Evolutionary conservation across 2,888 invertebrate species (phyloP).

Genomic region (Tetanocera ferruginea): DNA sequence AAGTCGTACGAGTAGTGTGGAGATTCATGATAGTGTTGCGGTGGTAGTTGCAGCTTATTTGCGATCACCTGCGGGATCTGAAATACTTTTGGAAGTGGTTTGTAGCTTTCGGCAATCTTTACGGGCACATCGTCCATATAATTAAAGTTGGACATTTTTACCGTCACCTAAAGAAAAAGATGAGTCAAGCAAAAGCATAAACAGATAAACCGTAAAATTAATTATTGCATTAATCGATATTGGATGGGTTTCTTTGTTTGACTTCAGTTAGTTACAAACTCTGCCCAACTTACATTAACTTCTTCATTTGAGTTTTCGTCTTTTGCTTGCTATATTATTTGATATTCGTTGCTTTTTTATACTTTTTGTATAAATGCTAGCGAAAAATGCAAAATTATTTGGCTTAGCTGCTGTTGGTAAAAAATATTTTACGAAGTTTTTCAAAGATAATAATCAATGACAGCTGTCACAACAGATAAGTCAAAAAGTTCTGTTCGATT

Average conservation of each 20-base stretch:
- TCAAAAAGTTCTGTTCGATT: slow-evolving; percentile 8
- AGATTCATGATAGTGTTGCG: slow-evolving; percentile 72
- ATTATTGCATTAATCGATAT: slow-evolving; percentile 9
- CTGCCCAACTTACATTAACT: neutral
- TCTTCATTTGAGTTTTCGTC: neutral
- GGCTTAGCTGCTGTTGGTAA: neutral
- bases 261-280: neutral
- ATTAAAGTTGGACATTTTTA: slow-evolving; percentile 51
- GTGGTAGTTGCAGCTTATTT: slow-evolving; percentile 72
- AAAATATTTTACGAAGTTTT: neutral
- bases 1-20: slow-evolving; percentile 76
- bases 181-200: slow-evolving; percentile 22
- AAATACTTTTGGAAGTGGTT: slow-evolving; percentile 81
- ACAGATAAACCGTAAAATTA: neutral
- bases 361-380: neutral
- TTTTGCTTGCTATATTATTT: neutral
- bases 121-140: slow-evolving; percentile 87
- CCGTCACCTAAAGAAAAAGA: slow-evolving; percentile 35
- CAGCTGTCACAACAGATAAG: neutral
- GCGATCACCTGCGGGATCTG: slow-evolving; percentile 73
- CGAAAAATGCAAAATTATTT: neutral
- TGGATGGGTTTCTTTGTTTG: slow-evolving; percentile 19
- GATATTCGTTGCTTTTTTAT: neutral
- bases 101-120: slow-evolving; percentile 89
- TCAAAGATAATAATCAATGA: slow-evolving; percentile 2